Evolutionary conservation across 2,113 vertebrate species (phyloP).

Genomic region (Uria aalge): DNA sequence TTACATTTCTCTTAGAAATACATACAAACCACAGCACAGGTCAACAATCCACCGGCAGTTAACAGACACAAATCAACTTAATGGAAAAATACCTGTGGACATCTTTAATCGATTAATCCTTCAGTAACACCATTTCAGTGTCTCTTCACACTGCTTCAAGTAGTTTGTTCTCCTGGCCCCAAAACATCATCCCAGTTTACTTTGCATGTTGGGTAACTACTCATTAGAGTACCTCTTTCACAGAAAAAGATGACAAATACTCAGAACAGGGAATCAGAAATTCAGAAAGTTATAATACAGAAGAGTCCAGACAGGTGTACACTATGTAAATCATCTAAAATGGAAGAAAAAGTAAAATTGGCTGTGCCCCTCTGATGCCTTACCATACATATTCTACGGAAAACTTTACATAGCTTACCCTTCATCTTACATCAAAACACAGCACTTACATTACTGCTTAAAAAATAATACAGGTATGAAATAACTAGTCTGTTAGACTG

Average conservation of each 20-base stretch:
- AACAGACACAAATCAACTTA: not conserved
- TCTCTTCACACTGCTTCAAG: not conserved
- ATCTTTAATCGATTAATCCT: not conserved
- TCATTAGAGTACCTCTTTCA: not conserved
- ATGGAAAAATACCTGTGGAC: not conserved
- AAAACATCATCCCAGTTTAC: not conserved
- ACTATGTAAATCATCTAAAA: not conserved
- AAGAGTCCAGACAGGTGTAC: not conserved
- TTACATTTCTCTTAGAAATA: conserved; percentile 44
- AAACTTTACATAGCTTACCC: not conserved
- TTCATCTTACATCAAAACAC: not conserved
- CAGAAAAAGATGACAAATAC: not conserved
- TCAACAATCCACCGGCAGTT: not conserved
- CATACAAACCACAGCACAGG: conserved; percentile 12
- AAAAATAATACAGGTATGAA: not conserved
- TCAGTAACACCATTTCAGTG: not conserved
- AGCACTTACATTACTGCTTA: not conserved
- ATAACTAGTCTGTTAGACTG: not conserved
- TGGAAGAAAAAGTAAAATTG: not conserved
- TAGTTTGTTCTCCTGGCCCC: not conserved
- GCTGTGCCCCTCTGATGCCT: not conserved
- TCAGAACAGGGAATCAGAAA: not conserved
- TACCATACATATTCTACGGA: not conserved
- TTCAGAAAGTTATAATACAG: not conserved
- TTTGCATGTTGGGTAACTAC: not conserved